A percentile compares a stretch with the other conserved stretches of the same genome.
These are phyloP conservation scores for Paramormyrops kingsleyae DNA, from an alignment of 2,113 vertebrate genomes.

Conservation along the genomic window DNA sequence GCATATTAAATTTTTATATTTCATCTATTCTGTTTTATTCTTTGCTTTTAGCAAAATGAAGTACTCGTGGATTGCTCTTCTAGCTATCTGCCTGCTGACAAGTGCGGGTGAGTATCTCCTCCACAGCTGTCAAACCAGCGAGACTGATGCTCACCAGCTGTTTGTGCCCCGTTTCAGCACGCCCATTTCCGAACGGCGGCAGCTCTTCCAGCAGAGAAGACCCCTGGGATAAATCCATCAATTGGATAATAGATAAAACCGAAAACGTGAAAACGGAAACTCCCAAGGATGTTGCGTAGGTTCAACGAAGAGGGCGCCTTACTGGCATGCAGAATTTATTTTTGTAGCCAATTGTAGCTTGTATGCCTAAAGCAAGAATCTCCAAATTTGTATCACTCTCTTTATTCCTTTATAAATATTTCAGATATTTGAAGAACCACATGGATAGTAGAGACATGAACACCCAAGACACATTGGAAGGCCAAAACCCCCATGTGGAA, in stretches of 20 bases:
- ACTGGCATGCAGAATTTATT: neutral
- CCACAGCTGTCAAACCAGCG: neutral
- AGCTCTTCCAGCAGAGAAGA: neutral
- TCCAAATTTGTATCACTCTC: neutral
- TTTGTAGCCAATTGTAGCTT: neutral
- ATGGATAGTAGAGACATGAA: slow-evolving; percentile 56
- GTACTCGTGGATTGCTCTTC: slow-evolving; percentile 39
- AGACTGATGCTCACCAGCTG: neutral
- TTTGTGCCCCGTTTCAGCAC: neutral
- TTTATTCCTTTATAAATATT: slow-evolving; percentile 23
- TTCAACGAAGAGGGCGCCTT: neutral
- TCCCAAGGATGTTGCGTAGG: neutral
- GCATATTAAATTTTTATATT: neutral
- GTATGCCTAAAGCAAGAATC: neutral
- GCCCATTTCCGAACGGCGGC: neutral
- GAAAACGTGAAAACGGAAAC: neutral
- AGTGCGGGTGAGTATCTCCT: slow-evolving; percentile 45
- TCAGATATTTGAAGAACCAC: slow-evolving; percentile 62
- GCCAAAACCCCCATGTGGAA: slow-evolving; percentile 37
- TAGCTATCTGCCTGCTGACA: slow-evolving; percentile 41
- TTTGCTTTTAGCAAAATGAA: slow-evolving; percentile 40
- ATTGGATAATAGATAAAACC: neutral
- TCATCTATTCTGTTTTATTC: slow-evolving; percentile 25
- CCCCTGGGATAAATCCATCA: neutral
- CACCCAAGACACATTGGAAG: slow-evolving; percentile 36